A percentile compares a stretch with the other conserved stretches of the same genome.
Conservation (phyloP, 2,888 invertebrate genomes). For the Lobophora halterata region DNA sequence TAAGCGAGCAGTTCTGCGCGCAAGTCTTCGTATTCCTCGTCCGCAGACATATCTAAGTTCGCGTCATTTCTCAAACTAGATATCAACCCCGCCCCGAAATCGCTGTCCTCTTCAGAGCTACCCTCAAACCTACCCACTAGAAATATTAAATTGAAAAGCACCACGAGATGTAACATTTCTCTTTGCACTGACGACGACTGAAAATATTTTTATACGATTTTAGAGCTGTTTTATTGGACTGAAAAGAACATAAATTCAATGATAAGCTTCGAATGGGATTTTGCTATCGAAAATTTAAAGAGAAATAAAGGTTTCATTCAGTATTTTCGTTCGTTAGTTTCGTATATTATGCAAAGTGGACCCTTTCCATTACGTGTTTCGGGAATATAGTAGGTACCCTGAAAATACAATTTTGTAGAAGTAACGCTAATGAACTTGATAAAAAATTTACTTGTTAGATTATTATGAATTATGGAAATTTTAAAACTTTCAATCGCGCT, state of each 20-base stretch:
- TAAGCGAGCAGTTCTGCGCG: slow-evolving; percentile 68
- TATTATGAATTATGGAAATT: too few species aligned
- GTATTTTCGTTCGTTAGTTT: slow-evolving; percentile 26
- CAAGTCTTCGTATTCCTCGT: slow-evolving; percentile 70
- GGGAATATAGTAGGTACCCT: background rate
- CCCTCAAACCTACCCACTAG: slow-evolving; percentile 19
- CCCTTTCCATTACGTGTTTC: slow-evolving; percentile 6
- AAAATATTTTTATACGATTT: slow-evolving; percentile 16
- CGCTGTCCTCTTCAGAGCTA: slow-evolving; percentile 23
- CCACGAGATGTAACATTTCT: slow-evolving; percentile 45
- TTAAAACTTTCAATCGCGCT: too few species aligned
- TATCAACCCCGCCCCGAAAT: slow-evolving; percentile 46
- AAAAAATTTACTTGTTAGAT: slow-evolving; percentile 1
- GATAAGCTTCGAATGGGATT: slow-evolving; percentile 49
- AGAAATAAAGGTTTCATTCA: slow-evolving; percentile 25
- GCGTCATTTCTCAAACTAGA: slow-evolving; percentile 51
- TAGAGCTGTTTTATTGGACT: slow-evolving; percentile 50
- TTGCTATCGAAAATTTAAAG: slow-evolving; percentile 40
- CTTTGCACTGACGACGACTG: slow-evolving; percentile 22
- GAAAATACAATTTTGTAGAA: background rate
- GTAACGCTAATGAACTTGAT: background rate
- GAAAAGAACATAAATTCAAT: slow-evolving; percentile 53
- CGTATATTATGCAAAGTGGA: slow-evolving; percentile 15
- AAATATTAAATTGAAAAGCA: slow-evolving; percentile 42
- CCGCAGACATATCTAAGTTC: slow-evolving; percentile 61